Evolutionary conservation across 2,888 invertebrate species (phyloP), one percentile per base, ranked within the genome.

Genomic region (Meteorus cinctellus): DNA sequence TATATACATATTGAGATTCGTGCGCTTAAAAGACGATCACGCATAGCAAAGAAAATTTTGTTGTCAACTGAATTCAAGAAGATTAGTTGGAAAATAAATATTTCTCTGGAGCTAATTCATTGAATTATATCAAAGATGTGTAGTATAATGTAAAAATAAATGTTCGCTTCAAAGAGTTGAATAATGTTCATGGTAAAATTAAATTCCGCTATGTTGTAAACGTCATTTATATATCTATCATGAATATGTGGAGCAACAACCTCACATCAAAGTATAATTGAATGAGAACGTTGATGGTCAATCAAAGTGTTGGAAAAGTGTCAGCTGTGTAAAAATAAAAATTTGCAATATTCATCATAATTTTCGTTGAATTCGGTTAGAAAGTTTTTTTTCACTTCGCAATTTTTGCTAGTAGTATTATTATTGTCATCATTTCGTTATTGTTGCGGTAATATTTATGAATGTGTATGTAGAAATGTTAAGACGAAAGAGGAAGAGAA

Each of bases 1-100:
- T 48, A 48, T 48, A 55, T 55, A 55, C n/a, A 19, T 55, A 24
- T 41, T 34, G 24, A 70, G 34, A 45, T 10, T 19, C 41, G 27
- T 34, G 65, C 34, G 31, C 34, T 55, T 65, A 72, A 63, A 72
- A 70, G 48, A 69, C 68, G 55, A 71, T 59, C 36, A 65, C 65
- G 65, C 36, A 10, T 63, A 24, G 19, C 6, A 51, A 34, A 68
- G 59, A 29, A 66, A 65, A 72, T 75, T 69, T 71, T 19, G 36
- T 70, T 29, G 55, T 19, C 55, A 55, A 55, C 48, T 55, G 55
- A 55, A 55, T 19, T 55, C 55, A 55, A 55, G 6, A n/a, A 55
- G 19, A 55, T 4, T 19, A 2, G 41, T 41, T 12, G 12, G 1
- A 41, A 41, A 41, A 41, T 41, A 41, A 24, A 24, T 24, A 24